Percentiles rank a stretch among this genome's conserved stretches.
phyloP scores from a whole-genome alignment of 2,797 vertebrate genomes.

The Phyllotis vaccarum region DNA sequence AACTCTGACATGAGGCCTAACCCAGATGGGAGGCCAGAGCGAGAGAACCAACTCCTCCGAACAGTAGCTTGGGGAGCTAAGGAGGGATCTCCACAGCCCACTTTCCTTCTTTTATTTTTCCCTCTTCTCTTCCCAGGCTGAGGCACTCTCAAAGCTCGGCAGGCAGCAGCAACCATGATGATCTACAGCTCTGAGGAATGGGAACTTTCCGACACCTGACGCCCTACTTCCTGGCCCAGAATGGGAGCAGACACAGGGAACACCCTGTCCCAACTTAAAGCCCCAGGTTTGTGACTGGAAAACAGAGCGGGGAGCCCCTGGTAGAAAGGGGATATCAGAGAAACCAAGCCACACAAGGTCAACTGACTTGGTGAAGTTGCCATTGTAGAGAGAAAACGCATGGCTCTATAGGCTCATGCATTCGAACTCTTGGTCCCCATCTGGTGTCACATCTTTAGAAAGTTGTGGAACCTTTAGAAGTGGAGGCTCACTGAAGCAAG shows the following conservation, averaged over 20 bases:
- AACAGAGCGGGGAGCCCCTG: not conserved
- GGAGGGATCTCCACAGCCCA: not conserved
- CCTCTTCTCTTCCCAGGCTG: not conserved
- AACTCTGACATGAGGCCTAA: too few relatives aligned
- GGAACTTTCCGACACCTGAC: not conserved
- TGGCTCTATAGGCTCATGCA: not conserved
- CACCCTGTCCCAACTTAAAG: not conserved
- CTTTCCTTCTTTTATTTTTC: not conserved
- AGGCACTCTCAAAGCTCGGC: not conserved
- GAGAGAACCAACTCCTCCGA: not conserved
- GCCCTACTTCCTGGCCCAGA: not conserved
- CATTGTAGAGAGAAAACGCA: not conserved
- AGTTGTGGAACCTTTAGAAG: not conserved
- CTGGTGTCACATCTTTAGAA: not conserved
- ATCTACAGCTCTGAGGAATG: not conserved
- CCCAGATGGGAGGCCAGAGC: not conserved
- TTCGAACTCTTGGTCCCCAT: not conserved
- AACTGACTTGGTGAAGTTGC: not conserved
- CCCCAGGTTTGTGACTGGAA: not conserved
- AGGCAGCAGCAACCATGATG: not conserved
- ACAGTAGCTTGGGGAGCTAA: not conserved
- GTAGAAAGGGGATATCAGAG: not conserved
- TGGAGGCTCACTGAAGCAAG: not conserved
- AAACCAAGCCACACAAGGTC: not conserved
- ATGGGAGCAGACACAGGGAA: not conserved